Evolutionary conservation across 2,888 invertebrate species (phyloP).

Genomic region (Melitaea athalia): DNA sequence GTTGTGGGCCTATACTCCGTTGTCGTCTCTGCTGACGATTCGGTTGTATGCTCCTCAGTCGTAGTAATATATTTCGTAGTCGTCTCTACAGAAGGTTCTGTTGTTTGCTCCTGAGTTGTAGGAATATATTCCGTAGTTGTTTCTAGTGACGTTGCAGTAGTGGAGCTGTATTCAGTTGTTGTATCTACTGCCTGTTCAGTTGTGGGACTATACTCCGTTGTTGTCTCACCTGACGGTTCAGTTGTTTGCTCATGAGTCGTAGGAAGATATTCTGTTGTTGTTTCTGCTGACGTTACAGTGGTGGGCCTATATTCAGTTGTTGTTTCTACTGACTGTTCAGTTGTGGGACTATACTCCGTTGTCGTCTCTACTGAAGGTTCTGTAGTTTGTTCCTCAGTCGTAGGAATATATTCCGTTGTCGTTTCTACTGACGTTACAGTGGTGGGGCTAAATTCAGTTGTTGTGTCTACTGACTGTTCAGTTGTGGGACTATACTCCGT

Average conservation of each 20-base stretch:
- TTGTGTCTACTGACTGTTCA: not conserved
- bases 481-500: too few relatives aligned
- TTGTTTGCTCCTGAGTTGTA: not conserved
- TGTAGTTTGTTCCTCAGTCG: not conserved
- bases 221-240: not conserved
- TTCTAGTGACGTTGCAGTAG: not conserved
- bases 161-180: constrained; percentile 1
- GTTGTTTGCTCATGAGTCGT: not conserved
- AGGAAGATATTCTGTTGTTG: not conserved
- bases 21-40: not conserved
- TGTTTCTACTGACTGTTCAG: not conserved
- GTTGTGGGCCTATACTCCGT: not conserved
- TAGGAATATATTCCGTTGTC: not conserved
- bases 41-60: not conserved
- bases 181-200: constrained; percentile 1
- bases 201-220: not conserved
- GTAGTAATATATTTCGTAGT: constrained; percentile 1
- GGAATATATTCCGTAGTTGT: not conserved
- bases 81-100: not conserved
- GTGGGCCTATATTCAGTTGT: not conserved
- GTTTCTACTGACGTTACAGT: constrained; percentile 11
- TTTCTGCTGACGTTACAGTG: not conserved
- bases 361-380: not conserved
- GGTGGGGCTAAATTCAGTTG: constrained; percentile 15
- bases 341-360: not conserved